Evolutionary conservation across 2,797 vertebrate species (phyloP).

Genomic region (Pseudochromis fuscus): DNA sequence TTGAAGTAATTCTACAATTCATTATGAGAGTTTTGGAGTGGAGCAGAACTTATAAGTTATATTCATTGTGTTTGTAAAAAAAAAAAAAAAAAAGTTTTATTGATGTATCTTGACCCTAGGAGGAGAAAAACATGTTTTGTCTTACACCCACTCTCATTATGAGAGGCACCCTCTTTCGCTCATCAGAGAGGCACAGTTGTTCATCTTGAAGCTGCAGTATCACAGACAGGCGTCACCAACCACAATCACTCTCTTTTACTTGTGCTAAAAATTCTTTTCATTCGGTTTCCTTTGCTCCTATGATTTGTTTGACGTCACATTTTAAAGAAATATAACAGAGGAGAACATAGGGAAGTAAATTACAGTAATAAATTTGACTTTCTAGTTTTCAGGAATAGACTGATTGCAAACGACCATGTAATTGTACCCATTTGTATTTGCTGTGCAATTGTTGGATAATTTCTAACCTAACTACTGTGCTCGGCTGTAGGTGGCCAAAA

Average conservation of each 20-base stretch:
- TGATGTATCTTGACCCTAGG: slow-evolving; percentile 16
- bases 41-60: slow-evolving; percentile 20
- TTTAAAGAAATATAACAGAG: background rate
- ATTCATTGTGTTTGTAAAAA: slow-evolving; percentile 9
- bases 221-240: slow-evolving; percentile 35
- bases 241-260: slow-evolving; percentile 45
- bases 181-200: slow-evolving; percentile 39
- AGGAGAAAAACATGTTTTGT: slow-evolving; percentile 20
- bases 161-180: slow-evolving; percentile 24
- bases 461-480: slow-evolving; percentile 13
- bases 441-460: slow-evolving; percentile 22
- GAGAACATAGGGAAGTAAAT: background rate
- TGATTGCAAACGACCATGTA: too few relatives aligned
- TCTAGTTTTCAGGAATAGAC: too few relatives aligned
- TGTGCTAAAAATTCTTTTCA: slow-evolving; percentile 29
- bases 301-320: slow-evolving; percentile 28
- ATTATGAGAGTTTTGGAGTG: slow-evolving; percentile 1
- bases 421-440: slow-evolving; percentile 30
- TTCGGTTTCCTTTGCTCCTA: slow-evolving; percentile 27
- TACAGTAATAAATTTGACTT: slow-evolving; percentile 12
- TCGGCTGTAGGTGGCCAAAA: slow-evolving; percentile 43
- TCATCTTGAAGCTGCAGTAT: slow-evolving; percentile 43
- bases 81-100: too few relatives aligned
- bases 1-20: slow-evolving; percentile 17
- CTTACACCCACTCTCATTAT: slow-evolving; percentile 38